These are phyloP conservation scores for Oreochromis spilurus DNA, from an alignment of 2,113 vertebrate species.

Conservation along the genomic window DNA sequence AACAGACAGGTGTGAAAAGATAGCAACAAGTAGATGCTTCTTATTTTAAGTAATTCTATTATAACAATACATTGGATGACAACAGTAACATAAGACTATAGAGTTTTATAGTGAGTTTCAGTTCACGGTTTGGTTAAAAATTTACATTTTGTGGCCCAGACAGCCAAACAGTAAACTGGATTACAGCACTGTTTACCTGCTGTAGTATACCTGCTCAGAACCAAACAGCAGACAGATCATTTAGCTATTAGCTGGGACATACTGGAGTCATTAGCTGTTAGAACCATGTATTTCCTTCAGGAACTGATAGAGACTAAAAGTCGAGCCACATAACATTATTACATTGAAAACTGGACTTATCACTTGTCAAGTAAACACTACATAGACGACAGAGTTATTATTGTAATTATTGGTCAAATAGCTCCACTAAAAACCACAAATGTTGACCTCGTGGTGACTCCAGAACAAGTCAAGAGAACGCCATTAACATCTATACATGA, in stretches of 20 bases:
- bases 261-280: background rate
- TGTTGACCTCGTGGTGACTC: background rate
- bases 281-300: background rate
- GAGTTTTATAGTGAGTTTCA: background rate
- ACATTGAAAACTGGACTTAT: background rate
- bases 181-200: background rate
- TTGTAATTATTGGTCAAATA: background rate
- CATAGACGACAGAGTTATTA: background rate
- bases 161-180: background rate
- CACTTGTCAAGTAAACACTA: background rate
- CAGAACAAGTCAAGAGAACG: background rate
- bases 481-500: background rate
- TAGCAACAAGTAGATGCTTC: background rate
- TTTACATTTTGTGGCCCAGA: background rate
- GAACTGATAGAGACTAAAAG: background rate
- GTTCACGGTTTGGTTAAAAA: background rate
- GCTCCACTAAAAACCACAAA: background rate
- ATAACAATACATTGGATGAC: background rate
- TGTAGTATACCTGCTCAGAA: background rate
- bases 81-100: background rate
- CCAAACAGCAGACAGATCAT: background rate
- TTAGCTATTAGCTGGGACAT: background rate
- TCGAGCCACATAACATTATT: background rate
- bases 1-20: background rate
- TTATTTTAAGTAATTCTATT: background rate